phyloP scores from a whole-genome alignment of 2,888 invertebrate genomes.

The Ichneumoninae sp. region DNA sequence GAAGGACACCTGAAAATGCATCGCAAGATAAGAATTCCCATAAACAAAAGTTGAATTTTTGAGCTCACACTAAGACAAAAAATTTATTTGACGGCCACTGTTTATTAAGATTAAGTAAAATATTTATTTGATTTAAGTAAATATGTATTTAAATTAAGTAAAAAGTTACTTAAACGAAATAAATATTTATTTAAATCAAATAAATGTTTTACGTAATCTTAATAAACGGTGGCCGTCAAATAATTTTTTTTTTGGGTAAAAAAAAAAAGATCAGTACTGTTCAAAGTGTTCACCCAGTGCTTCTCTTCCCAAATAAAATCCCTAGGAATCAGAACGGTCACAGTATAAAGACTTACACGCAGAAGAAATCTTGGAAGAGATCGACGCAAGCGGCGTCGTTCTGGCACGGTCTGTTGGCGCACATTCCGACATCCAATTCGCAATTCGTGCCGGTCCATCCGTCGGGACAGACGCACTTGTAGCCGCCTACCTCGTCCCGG shows the following conservation, averaged over 20 bases:
- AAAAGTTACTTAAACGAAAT: no score
- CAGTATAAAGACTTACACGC: constrained; percentile 89
- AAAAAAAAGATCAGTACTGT: no score
- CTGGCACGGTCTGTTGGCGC: constrained; percentile 94
- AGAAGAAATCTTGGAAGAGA: constrained; percentile 96
- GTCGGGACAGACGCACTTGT: constrained; percentile 92
- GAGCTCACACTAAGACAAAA: neutral
- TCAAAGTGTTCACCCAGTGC: no score
- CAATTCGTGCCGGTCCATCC: constrained; percentile 96
- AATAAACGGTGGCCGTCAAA: no score
- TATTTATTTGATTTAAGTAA: no score
- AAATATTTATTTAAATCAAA: no score
- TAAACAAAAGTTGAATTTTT: neutral
- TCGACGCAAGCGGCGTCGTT: constrained; percentile 97
- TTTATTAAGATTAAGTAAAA: no score
- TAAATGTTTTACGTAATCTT: no score
- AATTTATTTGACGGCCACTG: no score
- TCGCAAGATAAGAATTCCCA: neutral
- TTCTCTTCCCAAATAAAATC: neutral
- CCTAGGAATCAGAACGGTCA: neutral
- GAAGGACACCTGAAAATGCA: constrained; percentile 90
- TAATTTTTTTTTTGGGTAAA: no score
- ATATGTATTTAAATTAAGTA: no score
- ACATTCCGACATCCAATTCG: constrained; percentile 94
- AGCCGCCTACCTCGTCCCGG: constrained; percentile 93